A percentile compares a stretch with the other conserved stretches of the same genome.
These are phyloP conservation scores for Hesperophylax magnus DNA, from an alignment of 1,140 invertebrate genomes.

Conservation along the genomic window DNA sequence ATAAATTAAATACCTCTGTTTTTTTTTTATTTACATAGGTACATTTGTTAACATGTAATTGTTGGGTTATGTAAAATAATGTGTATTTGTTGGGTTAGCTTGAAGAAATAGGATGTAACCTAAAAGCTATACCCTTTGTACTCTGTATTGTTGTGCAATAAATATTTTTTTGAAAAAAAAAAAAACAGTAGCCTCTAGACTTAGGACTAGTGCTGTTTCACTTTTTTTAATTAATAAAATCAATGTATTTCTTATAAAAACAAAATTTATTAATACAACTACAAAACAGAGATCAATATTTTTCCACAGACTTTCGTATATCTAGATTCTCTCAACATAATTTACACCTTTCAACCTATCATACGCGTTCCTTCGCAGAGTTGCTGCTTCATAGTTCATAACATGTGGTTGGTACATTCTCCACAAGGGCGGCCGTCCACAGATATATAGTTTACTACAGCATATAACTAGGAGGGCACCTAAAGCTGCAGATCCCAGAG, in stretches of 20 bases:
- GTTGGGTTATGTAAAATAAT: too few relatives aligned
- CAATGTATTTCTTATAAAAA: background rate
- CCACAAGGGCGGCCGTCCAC: background rate
- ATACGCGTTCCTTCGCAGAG: background rate
- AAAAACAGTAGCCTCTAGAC: too few relatives aligned
- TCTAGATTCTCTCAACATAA: background rate
- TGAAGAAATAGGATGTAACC: too few relatives aligned
- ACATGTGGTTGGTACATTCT: constrained; percentile 12
- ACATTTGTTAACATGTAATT: too few relatives aligned
- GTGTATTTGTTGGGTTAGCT: too few relatives aligned
- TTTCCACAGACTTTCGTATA: background rate
- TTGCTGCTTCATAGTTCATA: background rate
- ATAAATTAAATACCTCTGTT: too few relatives aligned
- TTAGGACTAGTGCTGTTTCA: too few relatives aligned
- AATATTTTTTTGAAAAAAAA: too few relatives aligned
- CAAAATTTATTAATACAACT: background rate
- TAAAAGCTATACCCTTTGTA: too few relatives aligned
- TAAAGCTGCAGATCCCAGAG: constrained; percentile 23
- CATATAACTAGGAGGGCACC: constrained; percentile 41
- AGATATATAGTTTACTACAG: background rate
- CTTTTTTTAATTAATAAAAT: too few relatives aligned
- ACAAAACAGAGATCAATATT: background rate
- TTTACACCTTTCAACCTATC: constrained; percentile 6
- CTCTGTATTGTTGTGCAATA: too few relatives aligned
- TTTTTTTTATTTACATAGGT: too few relatives aligned